Conservation (phyloP, 2,797 vertebrate species). For the Avahi laniger region DNA sequence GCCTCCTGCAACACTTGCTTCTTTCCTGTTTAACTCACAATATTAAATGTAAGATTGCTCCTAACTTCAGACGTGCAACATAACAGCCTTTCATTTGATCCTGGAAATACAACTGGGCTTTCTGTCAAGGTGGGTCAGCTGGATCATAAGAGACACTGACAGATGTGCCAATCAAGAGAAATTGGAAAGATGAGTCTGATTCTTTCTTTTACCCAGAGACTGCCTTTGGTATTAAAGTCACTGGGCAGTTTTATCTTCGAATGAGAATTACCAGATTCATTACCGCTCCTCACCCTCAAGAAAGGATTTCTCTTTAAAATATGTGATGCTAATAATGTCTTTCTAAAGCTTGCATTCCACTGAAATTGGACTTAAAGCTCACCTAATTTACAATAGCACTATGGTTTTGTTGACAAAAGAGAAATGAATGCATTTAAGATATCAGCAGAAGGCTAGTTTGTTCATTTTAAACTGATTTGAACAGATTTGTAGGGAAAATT, state of each 20-base stretch:
- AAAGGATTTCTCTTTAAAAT: neutral
- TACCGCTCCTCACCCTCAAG: neutral
- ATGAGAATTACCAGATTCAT: neutral
- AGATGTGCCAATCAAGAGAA: constrained; percentile 64
- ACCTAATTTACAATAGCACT: neutral
- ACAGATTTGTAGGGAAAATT: neutral
- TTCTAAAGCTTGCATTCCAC: neutral
- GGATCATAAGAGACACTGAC: constrained; percentile 62
- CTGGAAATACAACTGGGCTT: constrained; percentile 55
- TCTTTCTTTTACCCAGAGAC: constrained; percentile 1
- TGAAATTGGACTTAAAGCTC: neutral
- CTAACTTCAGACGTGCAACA: constrained; percentile 43
- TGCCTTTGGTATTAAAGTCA: constrained; percentile 39
- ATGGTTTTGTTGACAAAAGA: neutral
- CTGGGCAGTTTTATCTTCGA: neutral
- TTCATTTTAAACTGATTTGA: neutral
- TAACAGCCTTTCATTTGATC: constrained; percentile 69
- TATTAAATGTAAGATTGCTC: constrained; percentile 71
- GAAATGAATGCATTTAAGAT: neutral
- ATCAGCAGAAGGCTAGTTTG: neutral
- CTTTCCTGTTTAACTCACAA: constrained; percentile 67
- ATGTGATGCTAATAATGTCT: neutral
- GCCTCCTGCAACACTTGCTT: constrained; percentile 43
- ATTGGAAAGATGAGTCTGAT: constrained; percentile 61
- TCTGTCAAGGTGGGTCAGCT: constrained; percentile 51